phyloP scores from a whole-genome alignment of 2,113 vertebrate species.

The Forbesichthys papilliferus region DNA sequence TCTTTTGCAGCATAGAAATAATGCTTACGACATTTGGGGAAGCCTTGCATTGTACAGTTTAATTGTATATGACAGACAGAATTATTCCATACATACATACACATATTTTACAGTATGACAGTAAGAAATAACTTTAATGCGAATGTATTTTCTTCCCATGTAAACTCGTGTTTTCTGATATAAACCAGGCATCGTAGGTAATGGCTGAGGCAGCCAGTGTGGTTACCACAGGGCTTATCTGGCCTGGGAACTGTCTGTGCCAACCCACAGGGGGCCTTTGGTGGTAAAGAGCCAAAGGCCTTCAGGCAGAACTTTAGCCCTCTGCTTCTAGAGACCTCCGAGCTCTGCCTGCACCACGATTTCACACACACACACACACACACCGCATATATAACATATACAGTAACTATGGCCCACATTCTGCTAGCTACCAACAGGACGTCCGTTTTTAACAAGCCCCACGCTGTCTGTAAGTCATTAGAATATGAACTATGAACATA shows the following conservation, averaged over 20 bases:
- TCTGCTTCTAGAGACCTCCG: conserved; percentile 50
- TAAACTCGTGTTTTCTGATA: neutral
- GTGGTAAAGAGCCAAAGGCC: conserved; percentile 56
- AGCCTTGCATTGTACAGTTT: conserved; percentile 3
- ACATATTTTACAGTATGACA: no score
- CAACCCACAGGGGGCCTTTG: conserved; percentile 40
- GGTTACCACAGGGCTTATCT: conserved; percentile 48
- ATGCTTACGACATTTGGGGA: neutral
- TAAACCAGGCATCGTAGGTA: conserved; percentile 9
- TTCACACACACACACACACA: conserved; percentile 20
- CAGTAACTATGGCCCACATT: conserved; percentile 58
- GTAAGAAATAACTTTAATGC: no score
- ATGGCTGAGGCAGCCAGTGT: conserved; percentile 9
- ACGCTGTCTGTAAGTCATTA: conserved; percentile 71
- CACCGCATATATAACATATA: conserved; percentile 8
- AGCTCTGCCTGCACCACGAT: conserved; percentile 13
- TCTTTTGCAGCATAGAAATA: neutral
- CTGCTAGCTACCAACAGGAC: conserved; percentile 58
- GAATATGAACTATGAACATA: conserved; percentile 64
- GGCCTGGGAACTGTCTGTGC: conserved; percentile 45
- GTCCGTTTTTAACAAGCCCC: conserved; percentile 64
- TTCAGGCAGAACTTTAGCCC: conserved; percentile 43
- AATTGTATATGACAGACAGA: neutral
- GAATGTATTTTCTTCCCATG: neutral
- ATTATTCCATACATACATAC: no score